Base-by-base conservation (phyloP, 1,140 invertebrate species). In the Luehdorfia chinensis region DNA sequence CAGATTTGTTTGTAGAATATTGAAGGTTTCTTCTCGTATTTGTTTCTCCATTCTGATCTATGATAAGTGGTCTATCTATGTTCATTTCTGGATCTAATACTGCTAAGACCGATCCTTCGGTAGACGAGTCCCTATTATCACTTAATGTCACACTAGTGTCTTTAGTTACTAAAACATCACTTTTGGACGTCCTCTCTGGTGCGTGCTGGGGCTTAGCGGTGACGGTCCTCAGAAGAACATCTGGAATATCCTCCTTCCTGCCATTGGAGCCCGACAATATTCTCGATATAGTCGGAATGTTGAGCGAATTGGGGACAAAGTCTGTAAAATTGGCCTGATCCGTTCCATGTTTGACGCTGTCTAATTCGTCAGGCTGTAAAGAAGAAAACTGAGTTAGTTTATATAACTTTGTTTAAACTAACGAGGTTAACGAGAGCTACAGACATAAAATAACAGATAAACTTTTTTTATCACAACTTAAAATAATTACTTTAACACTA, bases 251-350 rank as follows among this genome's bases (percentile, higher is more conserved):
- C 48, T 94, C 92, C 55, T 94, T 94, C 3, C 92, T 85, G 0
- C 94, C 94, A 68, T 93, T 94, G 25, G 93, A 94, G 0, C 94
- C 93, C 4, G 92, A 93, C 0, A 96, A 80, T 58, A 96, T 95
- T 32, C 94, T 87, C 0, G 93, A 93, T 49, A 95, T 94, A 45
- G 92, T 93, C 0, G 92, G 89, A 75, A 87, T 91, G 88, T 75
- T 93, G 87, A 88, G 73, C 1, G 87, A 81, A 43, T 66, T 93
- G 59, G 89, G 91, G 47, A 90, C 90, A 60, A 91, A 92, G 48
- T 91, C 91, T 28, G 90, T 91, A 54, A 88, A 88, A 61, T 88
- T 88, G 39, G 89, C 76, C 78, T 90, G 74, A 47, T 84, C 81
- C 6, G 76, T 64, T 7, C 79, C 81, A 25, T 84, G 74, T 37